Evolutionary conservation across 2,888 invertebrate species (phyloP), one percentile per base, ranked within the genome.

Genomic region (Cybosia mesomella): DNA sequence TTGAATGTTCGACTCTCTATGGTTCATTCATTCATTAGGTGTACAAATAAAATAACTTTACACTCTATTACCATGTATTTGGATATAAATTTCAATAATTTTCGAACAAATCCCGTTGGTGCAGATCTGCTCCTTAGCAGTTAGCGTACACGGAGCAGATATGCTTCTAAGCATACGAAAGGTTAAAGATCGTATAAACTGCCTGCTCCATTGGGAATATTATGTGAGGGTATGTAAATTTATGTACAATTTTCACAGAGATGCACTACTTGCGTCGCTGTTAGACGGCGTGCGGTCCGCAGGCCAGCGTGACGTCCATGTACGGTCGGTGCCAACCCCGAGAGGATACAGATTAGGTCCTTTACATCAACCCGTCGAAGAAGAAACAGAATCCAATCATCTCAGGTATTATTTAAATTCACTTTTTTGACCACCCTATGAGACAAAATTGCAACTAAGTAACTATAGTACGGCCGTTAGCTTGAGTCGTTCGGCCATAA

Each of bases 261-360:
- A 99, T 92, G 98, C 99, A 0, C 92, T 99, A 70, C 92, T 99
- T 72, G 99, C 99, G 0, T 99, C 99, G 0, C 91, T 99, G 60
- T 91, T 99, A 80, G 99, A 99, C 92, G 99, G 99, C 49, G 99
- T 99, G 18, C 96, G 99, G 72, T 98, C 99, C 1, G 98, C 99
- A 53, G 99, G 99, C 0, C 99, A 99, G 92, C 96, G 98, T 84
- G 99, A 99, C 92, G 98, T 99, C 5, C 99, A 99, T 91, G 98
- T 99, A 21, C 97, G 98, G 70, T 98, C 98, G 95, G 96, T 96
- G 70, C 96, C 96, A 49, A 98, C 98, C 24, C 97, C 98, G 62
- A 96, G 99, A 71, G 98, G 98, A 0, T 97, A 97, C 87, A 96
- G 99, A 69, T 96, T 99, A 73, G 98, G 98, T 32, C 99, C 99